Conservation (phyloP, 2,113 vertebrate species). For the Chinchilla lanigera region DNA sequence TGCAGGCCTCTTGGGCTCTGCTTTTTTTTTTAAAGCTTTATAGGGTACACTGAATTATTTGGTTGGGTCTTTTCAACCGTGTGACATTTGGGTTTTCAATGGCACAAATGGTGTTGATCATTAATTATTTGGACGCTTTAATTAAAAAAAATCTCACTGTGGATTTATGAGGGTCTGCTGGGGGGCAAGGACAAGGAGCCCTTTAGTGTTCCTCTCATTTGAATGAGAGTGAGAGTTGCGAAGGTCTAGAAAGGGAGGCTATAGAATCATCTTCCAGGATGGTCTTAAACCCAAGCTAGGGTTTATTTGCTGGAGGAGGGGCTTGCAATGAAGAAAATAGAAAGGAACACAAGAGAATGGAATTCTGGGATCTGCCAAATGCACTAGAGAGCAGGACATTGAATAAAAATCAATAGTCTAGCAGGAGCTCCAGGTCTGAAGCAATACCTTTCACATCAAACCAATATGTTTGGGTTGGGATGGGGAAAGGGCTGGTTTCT, state of each 20-base stretch:
- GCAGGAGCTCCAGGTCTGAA: constrained; percentile 22
- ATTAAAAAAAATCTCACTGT: constrained; percentile 80
- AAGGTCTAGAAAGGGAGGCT: constrained; percentile 75
- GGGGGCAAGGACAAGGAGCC: constrained; percentile 78
- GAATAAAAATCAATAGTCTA: constrained; percentile 69
- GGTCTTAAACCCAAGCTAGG: constrained; percentile 72
- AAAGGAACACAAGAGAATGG: constrained; percentile 57
- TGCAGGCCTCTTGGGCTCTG: constrained; percentile 84
- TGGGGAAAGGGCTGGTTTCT: constrained; percentile 53
- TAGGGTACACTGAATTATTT: constrained; percentile 88
- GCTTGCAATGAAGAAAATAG: constrained; percentile 56
- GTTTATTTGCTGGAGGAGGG: constrained; percentile 71
- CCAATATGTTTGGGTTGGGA: neutral
- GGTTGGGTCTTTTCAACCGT: constrained; percentile 87
- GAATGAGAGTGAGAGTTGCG: constrained; percentile 74
- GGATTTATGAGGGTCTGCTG: constrained; percentile 83
- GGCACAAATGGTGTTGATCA: constrained; percentile 82
- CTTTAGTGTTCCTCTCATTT: constrained; percentile 77
- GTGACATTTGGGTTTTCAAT: constrained; percentile 85
- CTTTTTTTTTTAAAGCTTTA: constrained; percentile 84
- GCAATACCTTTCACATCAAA: constrained; percentile 63
- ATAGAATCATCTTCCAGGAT: constrained; percentile 77
- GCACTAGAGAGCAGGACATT: neutral
- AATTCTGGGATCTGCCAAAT: constrained; percentile 65
- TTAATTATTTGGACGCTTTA: constrained; percentile 84